Base-by-base conservation (phyloP, 2,113 vertebrate genomes). In the Chionomys nivalis region DNA sequence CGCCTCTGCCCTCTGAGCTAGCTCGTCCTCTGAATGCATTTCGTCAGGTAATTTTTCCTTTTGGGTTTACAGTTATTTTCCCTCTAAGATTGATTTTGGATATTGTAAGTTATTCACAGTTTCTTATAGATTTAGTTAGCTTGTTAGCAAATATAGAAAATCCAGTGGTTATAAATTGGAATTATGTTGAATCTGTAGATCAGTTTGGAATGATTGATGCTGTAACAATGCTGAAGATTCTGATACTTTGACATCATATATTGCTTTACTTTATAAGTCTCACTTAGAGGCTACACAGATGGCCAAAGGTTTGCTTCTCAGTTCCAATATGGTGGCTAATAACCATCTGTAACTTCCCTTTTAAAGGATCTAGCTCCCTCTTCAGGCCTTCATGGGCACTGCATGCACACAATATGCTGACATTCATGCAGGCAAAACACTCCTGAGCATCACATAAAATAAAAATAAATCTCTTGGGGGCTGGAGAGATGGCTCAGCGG, bases 131-230 rank as follows among this genome's bases (percentile, higher is more conserved):
- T 91, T 91, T 93, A 31, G 24, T 90, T 9, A 42, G 44, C 14
- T 87, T 90, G 17, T 89, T 17, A 87, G 0, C 89, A 58, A 87
- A 68, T 83, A 44, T 7, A 70, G 61, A 76, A 96, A 94, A 90
- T 77, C 3, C 24, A 93, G 61, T 33, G 87, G 58, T 94, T 90
- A 65, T 87, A 23, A 23, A 81, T 66, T 96, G 76, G 88, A 86
- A 81, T 92, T 91, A 28, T 79, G 79, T 68, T 94, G 76, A 78
- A 10, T 78, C 14, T 78, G 76, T 33, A 77, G 49, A 47, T 88
- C n/a, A 93, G 3, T 82, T 94, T 83, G 44, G 49, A n/a, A 75
- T 63, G n/a, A 76, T 13, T 63, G 28, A 76, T 3, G 26, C 16
- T n/a, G 58, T 88, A 87, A 63, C 47, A 90, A 4, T 91, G 44